phyloP scores from a whole-genome alignment of 2,113 vertebrate genomes.

The Cinclus mexicanus region DNA sequence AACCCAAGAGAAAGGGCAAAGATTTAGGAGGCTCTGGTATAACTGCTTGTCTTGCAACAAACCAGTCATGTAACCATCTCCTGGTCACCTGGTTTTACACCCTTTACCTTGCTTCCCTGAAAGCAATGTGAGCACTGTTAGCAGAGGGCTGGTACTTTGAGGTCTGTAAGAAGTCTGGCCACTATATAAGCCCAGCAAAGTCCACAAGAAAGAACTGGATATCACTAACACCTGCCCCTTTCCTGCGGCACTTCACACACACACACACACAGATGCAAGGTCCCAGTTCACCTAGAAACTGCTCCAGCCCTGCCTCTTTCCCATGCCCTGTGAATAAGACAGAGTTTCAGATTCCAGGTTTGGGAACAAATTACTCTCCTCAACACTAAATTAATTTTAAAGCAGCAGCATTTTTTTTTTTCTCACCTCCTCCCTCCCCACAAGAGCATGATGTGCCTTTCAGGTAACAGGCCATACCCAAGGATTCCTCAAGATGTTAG shows the following conservation, averaged over 20 bases:
- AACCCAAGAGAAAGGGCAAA: not conserved
- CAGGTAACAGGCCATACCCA: slow-evolving; percentile 23
- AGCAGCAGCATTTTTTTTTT: not conserved
- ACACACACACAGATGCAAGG: not conserved
- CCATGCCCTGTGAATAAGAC: not conserved
- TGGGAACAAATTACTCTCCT: not conserved
- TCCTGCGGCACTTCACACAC: not conserved
- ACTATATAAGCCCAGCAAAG: not conserved
- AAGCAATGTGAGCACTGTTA: not conserved
- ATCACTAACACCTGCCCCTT: not conserved
- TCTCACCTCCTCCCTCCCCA: slow-evolving; percentile 17
- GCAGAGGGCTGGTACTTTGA: not conserved
- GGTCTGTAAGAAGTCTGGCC: not conserved
- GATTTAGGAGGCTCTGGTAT: not conserved
- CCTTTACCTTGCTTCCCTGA: not conserved
- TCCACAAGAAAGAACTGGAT: not conserved
- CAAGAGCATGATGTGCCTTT: not conserved
- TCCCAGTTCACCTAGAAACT: not conserved
- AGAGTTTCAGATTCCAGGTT: not conserved
- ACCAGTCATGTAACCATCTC: not conserved
- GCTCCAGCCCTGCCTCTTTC: not conserved
- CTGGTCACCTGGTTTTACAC: not conserved
- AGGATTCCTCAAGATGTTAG: slow-evolving; percentile 34
- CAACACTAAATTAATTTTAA: not conserved
- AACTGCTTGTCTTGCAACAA: not conserved